These are phyloP conservation scores for Catostomus latipinnis DNA, from an alignment of 2,797 vertebrate genomes.

Conservation along the genomic window DNA sequence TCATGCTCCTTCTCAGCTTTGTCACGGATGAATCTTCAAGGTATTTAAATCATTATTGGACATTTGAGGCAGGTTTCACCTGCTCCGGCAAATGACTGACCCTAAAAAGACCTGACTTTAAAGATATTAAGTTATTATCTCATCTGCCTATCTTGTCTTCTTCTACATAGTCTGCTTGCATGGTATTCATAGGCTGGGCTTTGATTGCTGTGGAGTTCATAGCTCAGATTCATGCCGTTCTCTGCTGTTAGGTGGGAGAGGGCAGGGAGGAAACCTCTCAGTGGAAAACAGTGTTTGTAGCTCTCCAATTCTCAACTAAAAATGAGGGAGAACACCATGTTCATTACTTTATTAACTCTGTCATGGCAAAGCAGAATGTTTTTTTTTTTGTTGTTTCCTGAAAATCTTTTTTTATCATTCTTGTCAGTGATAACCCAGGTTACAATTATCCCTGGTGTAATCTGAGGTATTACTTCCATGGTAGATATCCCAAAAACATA, in stretches of 20 bases:
- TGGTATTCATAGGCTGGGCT: conserved; percentile 6
- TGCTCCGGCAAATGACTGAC: conserved; percentile 66
- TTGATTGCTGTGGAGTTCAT: conserved; percentile 25
- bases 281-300: no score
- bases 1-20: conserved; percentile 63
- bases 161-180: conserved; percentile 26
- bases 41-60: conserved; percentile 67
- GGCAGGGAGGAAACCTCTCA: not conserved
- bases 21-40: conserved; percentile 72
- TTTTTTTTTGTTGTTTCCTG: not conserved
- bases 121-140: conserved; percentile 61
- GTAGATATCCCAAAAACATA: no score
- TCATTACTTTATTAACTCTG: no score
- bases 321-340: no score
- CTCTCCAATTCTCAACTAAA: no score
- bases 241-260: conserved; percentile 6
- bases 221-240: conserved; percentile 14
- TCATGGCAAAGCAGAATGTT: no score
- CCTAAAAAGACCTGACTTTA: conserved; percentile 49
- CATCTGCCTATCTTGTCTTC: conserved; percentile 32
- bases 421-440: not conserved
- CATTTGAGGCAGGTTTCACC: conserved; percentile 71
- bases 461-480: no score
- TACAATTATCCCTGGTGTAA: not conserved
- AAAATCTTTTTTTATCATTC: not conserved